phyloP scores from a whole-genome alignment of 2,888 invertebrate species.

The Sinodicranocentrus sp. region DNA sequence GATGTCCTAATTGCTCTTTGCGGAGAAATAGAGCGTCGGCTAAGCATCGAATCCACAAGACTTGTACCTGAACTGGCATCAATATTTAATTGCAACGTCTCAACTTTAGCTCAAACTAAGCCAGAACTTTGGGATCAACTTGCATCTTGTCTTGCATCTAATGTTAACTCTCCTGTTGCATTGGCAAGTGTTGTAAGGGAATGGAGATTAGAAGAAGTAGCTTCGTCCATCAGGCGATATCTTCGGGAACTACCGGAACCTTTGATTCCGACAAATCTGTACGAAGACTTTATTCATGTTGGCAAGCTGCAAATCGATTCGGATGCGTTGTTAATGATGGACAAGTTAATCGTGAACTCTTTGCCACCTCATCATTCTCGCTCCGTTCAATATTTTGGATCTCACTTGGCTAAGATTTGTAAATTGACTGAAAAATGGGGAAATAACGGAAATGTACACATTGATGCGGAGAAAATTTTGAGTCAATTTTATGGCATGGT shows the following conservation, averaged over 20 bases:
- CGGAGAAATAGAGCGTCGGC: constrained; percentile 67
- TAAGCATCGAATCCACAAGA: constrained; percentile 61
- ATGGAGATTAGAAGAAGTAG: constrained; percentile 78
- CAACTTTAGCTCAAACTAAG: constrained; percentile 54
- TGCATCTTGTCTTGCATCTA: constrained; percentile 48
- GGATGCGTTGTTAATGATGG: constrained; percentile 73
- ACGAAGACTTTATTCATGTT: constrained; percentile 83
- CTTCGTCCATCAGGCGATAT: constrained; percentile 85
- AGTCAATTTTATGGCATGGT: constrained; percentile 78
- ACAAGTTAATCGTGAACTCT: constrained; percentile 71
- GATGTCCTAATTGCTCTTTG: constrained; percentile 80
- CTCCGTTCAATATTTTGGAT: constrained; percentile 73
- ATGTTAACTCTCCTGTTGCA: constrained; percentile 43
- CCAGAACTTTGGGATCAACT: constrained; percentile 62
- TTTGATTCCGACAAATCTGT: constrained; percentile 86
- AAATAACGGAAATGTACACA: constrained; percentile 58
- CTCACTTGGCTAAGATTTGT: constrained; percentile 72
- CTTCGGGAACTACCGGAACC: constrained; percentile 87
- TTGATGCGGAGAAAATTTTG: constrained; percentile 72
- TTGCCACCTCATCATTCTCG: constrained; percentile 73
- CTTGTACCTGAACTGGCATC: constrained; percentile 68
- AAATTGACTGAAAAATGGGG: constrained; percentile 66
- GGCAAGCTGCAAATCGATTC: constrained; percentile 72
- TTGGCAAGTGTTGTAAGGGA: constrained; percentile 44
- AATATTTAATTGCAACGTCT: constrained; percentile 57